Evolutionary conservation across 2,113 vertebrate genomes (phyloP).

Genomic region (Pluvialis apricaria): DNA sequence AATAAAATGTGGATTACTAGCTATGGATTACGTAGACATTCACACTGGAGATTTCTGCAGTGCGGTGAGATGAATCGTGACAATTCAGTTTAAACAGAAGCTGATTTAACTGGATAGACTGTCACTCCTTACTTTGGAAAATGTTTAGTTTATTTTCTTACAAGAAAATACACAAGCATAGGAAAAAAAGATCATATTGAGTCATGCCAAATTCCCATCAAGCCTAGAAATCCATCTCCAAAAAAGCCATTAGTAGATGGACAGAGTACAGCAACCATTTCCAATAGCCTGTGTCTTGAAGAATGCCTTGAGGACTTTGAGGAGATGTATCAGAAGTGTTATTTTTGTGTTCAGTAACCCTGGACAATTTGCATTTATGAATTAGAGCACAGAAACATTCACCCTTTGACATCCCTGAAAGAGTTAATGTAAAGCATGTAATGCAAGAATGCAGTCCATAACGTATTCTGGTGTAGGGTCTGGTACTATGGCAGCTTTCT

Average conservation of each 20-base stretch:
- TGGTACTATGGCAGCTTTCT: not conserved
- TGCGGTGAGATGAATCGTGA: not conserved
- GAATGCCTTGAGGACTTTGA: not conserved
- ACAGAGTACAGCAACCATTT: not conserved
- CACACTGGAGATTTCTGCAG: not conserved
- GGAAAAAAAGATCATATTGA: not conserved
- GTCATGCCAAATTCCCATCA: not conserved
- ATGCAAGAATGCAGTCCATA: not conserved
- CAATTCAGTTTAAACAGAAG: not conserved
- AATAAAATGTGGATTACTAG: not conserved
- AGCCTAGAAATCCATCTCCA: not conserved
- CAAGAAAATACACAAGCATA: not conserved
- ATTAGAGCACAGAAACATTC: not conserved
- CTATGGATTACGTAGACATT: not conserved
- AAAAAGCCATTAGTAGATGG: not conserved
- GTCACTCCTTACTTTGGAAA: not conserved
- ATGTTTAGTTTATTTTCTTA: not conserved
- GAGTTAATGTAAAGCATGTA: not conserved
- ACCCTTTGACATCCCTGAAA: not conserved
- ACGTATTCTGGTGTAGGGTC: rapidly evolving
- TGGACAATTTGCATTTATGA: not conserved
- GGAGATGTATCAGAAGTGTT: not conserved
- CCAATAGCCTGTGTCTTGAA: not conserved
- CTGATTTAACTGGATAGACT: not conserved
- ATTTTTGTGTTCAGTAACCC: not conserved